A percentile compares a stretch with the other conserved stretches of the same genome.
Conservation (phyloP, 2,113 vertebrate genomes). For the Cisticola juncidis region DNA sequence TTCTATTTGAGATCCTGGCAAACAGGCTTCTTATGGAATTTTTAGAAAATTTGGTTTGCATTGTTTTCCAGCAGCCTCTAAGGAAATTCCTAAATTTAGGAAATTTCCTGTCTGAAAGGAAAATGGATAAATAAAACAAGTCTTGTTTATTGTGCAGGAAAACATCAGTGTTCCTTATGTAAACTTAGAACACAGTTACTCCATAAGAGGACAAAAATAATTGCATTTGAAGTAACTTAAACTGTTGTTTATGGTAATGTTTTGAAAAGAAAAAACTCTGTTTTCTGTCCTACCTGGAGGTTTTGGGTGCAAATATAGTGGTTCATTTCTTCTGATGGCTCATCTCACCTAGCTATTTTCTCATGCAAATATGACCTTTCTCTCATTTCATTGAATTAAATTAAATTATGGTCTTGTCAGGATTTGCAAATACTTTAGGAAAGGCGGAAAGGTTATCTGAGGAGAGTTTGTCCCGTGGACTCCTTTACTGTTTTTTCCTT, state of each 20-base stretch:
- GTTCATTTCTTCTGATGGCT: conserved; percentile 36
- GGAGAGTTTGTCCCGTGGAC: not conserved
- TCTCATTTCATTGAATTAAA: conserved; percentile 38
- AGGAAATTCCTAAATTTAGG: too few relatives aligned
- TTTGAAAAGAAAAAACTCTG: not conserved
- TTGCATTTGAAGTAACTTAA: not conserved
- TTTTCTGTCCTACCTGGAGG: not conserved
- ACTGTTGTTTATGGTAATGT: not conserved
- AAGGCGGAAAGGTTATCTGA: not conserved
- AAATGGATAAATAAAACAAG: not conserved
- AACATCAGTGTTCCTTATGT: not conserved
- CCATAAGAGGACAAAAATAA: not conserved
- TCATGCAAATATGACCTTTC: conserved; percentile 64
- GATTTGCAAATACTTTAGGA: not conserved
- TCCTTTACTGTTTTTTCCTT: not conserved
- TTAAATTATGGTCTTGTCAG: conserved; percentile 36
- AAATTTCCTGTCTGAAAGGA: not conserved
- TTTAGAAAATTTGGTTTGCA: not conserved
- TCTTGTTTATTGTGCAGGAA: not conserved
- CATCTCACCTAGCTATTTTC: conserved; percentile 42
- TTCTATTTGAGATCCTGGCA: not conserved
- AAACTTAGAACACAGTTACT: not conserved
- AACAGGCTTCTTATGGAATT: not conserved
- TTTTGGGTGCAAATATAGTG: not conserved
- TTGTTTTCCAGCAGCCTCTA: not conserved